Evolutionary conservation across 1,140 invertebrate species (phyloP).

Genomic region (Macrobrachium nipponense): DNA sequence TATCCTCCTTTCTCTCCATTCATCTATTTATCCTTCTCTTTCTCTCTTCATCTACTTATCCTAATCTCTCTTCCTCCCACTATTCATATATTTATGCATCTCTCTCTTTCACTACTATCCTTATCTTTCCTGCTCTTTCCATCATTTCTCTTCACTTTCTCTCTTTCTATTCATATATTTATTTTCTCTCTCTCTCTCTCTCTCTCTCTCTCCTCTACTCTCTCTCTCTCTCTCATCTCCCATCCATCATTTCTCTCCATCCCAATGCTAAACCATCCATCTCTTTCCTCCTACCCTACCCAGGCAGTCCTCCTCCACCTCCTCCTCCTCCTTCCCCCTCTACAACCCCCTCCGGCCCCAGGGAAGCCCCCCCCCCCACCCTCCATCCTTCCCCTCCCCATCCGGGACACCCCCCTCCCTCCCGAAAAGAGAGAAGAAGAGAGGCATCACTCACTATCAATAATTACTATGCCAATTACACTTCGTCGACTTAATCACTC

Average conservation of each 20-base stretch:
- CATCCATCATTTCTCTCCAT: not conserved
- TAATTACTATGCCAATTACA: constrained; percentile 44
- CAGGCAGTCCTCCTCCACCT: constrained; percentile 1
- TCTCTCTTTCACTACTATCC: too few relatives aligned
- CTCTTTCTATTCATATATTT: not conserved
- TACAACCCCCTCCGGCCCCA: constrained; percentile 11
- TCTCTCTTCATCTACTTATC: too few relatives aligned
- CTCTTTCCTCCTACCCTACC: not conserved
- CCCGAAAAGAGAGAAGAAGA: too few relatives aligned
- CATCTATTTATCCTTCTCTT: not conserved
- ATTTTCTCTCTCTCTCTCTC: not conserved
- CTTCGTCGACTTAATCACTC: constrained; percentile 8
- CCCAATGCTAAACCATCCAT: not conserved
- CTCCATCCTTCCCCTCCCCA: not conserved
- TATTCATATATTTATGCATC: not conserved
- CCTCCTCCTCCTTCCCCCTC: not conserved
- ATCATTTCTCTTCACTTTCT: not conserved
- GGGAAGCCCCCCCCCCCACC: not conserved
- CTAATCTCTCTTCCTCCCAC: not conserved
- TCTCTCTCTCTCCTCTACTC: not conserved
- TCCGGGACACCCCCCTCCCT: not conserved
- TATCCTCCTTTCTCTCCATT: not conserved
- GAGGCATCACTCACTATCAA: constrained; percentile 37
- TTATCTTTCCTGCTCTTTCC: too few relatives aligned
- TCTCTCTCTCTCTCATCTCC: not conserved